Evolutionary conservation across 2,888 invertebrate genomes (phyloP), one percentile per base, ranked within the genome.

Genomic region (Campoplex capitator): DNA sequence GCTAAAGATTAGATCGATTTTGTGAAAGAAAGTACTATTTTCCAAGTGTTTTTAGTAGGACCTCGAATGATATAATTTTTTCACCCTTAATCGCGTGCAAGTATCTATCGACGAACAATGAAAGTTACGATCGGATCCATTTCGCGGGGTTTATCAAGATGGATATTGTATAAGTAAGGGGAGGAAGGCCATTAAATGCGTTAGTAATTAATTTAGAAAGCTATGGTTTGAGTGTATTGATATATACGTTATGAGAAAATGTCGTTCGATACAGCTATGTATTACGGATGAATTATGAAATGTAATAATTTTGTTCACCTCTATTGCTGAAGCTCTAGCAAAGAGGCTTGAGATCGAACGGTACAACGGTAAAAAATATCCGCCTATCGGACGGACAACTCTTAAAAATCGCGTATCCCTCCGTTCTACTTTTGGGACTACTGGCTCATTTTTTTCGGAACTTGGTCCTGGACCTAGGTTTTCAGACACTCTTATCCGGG

Each of bases 141-240:
- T 38, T 8, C 38, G 8, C 18, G 3, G 18, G 45, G 42, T 62
- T 58, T 42, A 62, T 62, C 62, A 42, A 75, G 62, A 62, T 28
- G 48, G 45, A 45, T 16, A 28, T 4, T 32, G 8, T 28, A 28
- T 11, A 28, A 11, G 28, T 1, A 13, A 45, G 76, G n/a, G 16
- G 4, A n/a, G 45, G 76, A 8, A 16, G 4, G 48, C 48, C 18
- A 65, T 76, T 48, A 18, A 65, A 76, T 48, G 18, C 67, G 38
- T 77, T 81, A 38, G 48, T 77, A 77, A 85, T 85, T 73, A 85
- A 58, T 51, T 65, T 76, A 45, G 42, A 67, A 77, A 85, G 73
- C 73, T 77, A 3, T 75, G 58, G 58, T 58, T 42, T 56, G 68
- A 45, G 38, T 8, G 28, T 6, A 73, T 67, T 67, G 13, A 67